Evolutionary conservation across 2,797 vertebrate species (phyloP).

Genomic region (Cheirogaleus major): DNA sequence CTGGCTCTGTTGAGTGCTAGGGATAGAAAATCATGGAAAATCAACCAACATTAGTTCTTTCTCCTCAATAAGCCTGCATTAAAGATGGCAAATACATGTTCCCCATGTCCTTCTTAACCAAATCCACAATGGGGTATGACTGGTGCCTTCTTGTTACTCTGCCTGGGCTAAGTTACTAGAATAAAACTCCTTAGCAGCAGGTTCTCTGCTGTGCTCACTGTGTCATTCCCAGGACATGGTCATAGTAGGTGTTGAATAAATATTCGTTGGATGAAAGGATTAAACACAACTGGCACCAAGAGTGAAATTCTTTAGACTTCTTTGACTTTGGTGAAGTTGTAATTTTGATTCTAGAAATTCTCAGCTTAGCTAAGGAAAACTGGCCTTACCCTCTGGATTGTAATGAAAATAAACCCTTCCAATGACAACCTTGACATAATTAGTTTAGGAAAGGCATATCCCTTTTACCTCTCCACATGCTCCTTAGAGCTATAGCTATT

Average conservation of each 20-base stretch:
- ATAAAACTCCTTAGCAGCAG: neutral
- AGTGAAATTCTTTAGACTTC: neutral
- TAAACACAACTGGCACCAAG: neutral
- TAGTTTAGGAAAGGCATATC: neutral
- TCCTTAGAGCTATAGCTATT: neutral
- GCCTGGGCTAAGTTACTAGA: neutral
- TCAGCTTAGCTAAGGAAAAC: neutral
- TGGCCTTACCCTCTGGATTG: neutral
- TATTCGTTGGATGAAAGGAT: neutral
- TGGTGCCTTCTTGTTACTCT: neutral
- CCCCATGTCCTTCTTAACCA: neutral
- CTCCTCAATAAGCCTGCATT: neutral
- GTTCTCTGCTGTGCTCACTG: neutral
- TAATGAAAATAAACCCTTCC: neutral
- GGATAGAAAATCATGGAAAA: neutral
- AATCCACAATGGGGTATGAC: neutral
- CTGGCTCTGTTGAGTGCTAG: neutral
- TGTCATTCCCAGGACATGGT: neutral
- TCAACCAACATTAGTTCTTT: neutral
- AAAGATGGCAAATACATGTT: neutral
- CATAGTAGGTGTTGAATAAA: neutral
- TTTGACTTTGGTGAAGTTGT: neutral
- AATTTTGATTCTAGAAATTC: neutral
- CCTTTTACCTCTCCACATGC: neutral
- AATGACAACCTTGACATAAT: neutral